Percentiles rank a stretch among this genome's conserved stretches.
Conservation (phyloP, 2,113 vertebrate species). For the Okapia johnstoni region DNA sequence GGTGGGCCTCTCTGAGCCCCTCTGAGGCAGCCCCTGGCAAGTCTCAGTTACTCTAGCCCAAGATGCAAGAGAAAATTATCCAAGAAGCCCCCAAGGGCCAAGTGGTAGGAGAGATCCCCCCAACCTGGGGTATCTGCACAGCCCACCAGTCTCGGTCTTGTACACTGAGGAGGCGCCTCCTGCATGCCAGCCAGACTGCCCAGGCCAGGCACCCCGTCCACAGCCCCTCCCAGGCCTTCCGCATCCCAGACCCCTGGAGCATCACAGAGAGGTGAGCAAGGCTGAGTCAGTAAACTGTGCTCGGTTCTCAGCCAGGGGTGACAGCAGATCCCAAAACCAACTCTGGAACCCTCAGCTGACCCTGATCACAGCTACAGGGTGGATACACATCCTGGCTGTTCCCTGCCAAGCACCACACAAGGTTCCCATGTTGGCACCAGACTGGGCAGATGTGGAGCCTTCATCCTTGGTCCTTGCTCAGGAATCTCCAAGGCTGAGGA, state of each 20-base stretch:
- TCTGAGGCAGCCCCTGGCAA: background rate
- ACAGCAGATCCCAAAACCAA: background rate
- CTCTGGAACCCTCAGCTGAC: background rate
- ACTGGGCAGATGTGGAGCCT: background rate
- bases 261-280: background rate
- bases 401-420: background rate
- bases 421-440: background rate
- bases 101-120: background rate
- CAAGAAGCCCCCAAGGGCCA: background rate
- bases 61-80: background rate
- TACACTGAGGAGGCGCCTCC: background rate
- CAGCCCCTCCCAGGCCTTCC: background rate
- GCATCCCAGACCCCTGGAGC: background rate
- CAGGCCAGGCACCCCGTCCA: fast-evolving
- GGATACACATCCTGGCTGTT: background rate
- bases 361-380: background rate
- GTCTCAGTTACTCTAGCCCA: background rate
- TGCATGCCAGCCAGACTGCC: background rate
- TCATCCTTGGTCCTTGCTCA: background rate
- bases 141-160: background rate
- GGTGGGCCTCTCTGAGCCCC: background rate
- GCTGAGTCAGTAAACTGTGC: background rate
- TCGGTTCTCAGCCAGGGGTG: background rate
- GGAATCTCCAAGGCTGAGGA: background rate
- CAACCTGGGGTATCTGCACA: background rate